These are phyloP conservation scores for Thomomys bottae DNA, from an alignment of 2,113 vertebrate genomes.

Conservation along the genomic window DNA sequence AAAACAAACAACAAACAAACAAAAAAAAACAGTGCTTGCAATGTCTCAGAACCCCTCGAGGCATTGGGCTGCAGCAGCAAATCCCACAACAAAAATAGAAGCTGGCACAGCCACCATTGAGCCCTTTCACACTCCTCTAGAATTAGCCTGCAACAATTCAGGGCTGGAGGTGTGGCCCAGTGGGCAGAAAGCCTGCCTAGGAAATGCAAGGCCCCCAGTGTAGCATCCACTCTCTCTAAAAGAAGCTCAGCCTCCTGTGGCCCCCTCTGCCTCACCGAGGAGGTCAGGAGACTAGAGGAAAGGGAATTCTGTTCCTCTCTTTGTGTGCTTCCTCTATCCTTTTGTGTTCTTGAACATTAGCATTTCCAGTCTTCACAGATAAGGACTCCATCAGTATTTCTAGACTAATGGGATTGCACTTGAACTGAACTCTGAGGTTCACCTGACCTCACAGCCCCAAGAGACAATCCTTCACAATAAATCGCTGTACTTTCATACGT, in stretches of 20 bases:
- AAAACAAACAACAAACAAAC: no score
- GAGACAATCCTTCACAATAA: not conserved
- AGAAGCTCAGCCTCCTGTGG: not conserved
- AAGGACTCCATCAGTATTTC: no score
- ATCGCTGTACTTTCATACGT: not conserved
- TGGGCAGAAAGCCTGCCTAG: not conserved
- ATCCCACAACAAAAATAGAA: accelerated
- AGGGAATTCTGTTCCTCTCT: no score
- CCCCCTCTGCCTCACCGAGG: accelerated
- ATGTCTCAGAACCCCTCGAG: not conserved
- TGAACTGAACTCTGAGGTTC: not conserved
- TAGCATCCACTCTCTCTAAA: no score
- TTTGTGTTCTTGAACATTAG: no score
- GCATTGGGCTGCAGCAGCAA: not conserved
- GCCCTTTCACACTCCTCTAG: no score
- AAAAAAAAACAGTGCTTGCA: not conserved
- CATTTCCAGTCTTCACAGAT: no score
- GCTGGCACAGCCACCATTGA: not conserved
- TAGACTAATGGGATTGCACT: not conserved
- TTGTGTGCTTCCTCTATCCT: no score
- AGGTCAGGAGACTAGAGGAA: no score
- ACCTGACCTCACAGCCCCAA: not conserved
- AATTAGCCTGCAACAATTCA: not conserved
- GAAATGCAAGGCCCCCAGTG: no score
- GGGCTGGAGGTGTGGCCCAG: no score